Conservation (phyloP, 2,113 vertebrate species). For the Alligator sinensis region DNA sequence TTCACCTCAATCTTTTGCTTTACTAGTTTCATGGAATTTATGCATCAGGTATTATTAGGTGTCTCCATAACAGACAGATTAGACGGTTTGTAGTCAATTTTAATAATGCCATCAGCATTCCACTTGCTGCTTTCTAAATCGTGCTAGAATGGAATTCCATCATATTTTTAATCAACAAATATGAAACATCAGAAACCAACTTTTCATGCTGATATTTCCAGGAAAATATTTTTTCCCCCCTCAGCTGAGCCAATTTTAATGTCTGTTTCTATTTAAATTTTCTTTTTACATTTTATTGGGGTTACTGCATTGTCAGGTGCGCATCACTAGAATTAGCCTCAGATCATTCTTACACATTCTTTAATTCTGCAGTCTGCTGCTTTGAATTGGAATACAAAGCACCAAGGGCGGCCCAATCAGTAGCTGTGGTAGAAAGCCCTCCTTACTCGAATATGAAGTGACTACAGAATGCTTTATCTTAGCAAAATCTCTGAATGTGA, state of each 20-base stretch:
- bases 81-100: constrained; percentile 51
- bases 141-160: constrained; percentile 24
- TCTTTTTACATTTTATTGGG: neutral
- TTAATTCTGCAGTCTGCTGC: neutral
- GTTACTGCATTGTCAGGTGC: neutral
- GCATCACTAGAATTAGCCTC: constrained; percentile 8
- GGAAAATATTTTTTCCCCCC: neutral
- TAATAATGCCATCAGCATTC: constrained; percentile 48
- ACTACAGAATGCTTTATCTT: neutral
- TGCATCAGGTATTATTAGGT: constrained; percentile 44
- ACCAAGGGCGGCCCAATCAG: neutral
- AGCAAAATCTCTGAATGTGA: neutral
- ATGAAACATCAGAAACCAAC: constrained; percentile 14
- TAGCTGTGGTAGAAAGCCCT: neutral
- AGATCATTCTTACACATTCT: neutral
- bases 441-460: neutral
- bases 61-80: constrained; percentile 30
- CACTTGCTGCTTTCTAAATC: constrained; percentile 38
- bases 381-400: constrained; percentile 46
- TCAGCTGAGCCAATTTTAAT: neutral
- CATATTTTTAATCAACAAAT: constrained; percentile 62
- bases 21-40: constrained; percentile 8
- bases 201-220: constrained; percentile 24
- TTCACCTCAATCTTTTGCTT: constrained; percentile 30
- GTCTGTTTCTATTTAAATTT: neutral